Evolutionary conservation across 1,140 invertebrate species (phyloP), one percentile per base, ranked within the genome.

Genomic region (Bombus fervidus): DNA sequence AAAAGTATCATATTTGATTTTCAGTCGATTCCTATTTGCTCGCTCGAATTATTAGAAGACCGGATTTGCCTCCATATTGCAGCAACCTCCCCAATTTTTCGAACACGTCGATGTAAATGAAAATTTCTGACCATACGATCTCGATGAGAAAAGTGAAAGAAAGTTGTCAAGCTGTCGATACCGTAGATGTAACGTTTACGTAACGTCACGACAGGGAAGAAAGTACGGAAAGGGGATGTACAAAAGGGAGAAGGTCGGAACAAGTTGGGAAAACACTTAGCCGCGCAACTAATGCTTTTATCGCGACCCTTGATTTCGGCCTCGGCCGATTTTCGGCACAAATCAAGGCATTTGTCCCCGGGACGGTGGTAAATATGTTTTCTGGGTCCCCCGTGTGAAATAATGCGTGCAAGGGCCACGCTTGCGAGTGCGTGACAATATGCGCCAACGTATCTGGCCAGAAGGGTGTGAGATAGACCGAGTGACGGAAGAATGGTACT

Each of bases 271-370:
- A 93, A 92, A 93, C 90, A 92, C 87, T 94, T 91, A 89, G 90
- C 87, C 85, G 71, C 87, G 85, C 89, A 81, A 83, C 89, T 93
- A 92, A 93, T 91, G 92, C 93, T 91, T 94, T 93, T 93, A 94
- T 89, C 87, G 83, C 81, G 87, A 89, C 88, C 91, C 90, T 92
- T 92, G 91, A 93, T 93, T 93, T 86, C 83, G 72, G 77, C 68
- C 81, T 79, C 43, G 80, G 71, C 72, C 89, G 90, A 87, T 87
- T 89, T 91, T 89, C 86, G 73, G 90, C 85, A 90, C 91, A 91
- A 94, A 94, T 95, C 94, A 93, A 93, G 93, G 90, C 93, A 92
- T 94, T 94, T 93, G 93, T 94, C 91, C 91, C 80, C 18, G 53
- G 76, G 57, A 66, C 81, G 76, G 88, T 79, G 89, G 86, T 92